phyloP scores from a whole-genome alignment of 1,140 invertebrate genomes.

The Lucilia cuprina region DNA sequence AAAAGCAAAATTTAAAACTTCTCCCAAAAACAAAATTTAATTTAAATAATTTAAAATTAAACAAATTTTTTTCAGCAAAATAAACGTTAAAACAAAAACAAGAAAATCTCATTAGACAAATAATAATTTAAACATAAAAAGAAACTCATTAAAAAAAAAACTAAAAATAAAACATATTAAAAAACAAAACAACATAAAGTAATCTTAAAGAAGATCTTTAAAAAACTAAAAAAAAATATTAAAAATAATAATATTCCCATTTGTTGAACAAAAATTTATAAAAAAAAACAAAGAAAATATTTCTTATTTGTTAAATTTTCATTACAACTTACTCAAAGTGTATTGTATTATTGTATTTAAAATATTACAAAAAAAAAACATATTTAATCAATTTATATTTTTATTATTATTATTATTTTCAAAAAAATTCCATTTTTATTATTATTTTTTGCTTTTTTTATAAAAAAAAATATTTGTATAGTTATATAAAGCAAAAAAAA shows the following conservation, averaged over 20 bases:
- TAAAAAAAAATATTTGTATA: conserved; percentile 22
- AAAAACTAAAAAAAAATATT: background rate
- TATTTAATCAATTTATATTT: background rate
- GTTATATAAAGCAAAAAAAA: too few relatives aligned
- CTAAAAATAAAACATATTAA: background rate
- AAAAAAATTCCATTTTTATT: conserved; percentile 11
- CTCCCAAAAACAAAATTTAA: conserved; percentile 1
- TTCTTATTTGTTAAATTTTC: conserved; percentile 28
- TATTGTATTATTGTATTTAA: conserved; percentile 22
- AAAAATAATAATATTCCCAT: conserved; percentile 8
- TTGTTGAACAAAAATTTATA: conserved; percentile 27
- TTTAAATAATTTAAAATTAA: conserved; percentile 18
- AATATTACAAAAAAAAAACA: conserved; percentile 1
- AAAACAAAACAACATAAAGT: background rate
- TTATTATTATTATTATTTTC: background rate
- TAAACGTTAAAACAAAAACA: background rate
- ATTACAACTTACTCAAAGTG: background rate
- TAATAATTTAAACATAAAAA: conserved; percentile 25
- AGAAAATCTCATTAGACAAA: conserved; percentile 31
- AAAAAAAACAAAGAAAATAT: conserved; percentile 20
- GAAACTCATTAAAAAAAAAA: conserved; percentile 21
- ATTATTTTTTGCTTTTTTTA: conserved; percentile 20
- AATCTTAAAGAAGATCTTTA: conserved; percentile 10
- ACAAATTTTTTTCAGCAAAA: conserved; percentile 4
- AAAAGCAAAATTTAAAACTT: conserved; percentile 3